phyloP scores from a whole-genome alignment of 2,113 vertebrate species.

The Toxostoma redivivum region DNA sequence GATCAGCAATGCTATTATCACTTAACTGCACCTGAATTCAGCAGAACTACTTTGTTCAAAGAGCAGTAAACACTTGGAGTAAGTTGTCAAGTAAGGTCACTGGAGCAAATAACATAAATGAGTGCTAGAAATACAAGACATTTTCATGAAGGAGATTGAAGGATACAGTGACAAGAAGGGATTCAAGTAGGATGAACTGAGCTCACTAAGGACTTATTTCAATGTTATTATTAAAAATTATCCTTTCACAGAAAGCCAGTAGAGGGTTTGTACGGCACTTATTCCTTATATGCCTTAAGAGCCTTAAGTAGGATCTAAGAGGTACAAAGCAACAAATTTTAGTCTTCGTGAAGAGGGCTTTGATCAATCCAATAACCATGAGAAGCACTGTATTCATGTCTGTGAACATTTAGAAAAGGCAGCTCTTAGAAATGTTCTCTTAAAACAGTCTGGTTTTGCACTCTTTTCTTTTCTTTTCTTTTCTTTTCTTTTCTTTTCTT shows the following conservation, averaged over 20 bases:
- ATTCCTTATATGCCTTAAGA: neutral
- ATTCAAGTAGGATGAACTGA: neutral
- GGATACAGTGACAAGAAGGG: slow-evolving; percentile 2
- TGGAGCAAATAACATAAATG: slow-evolving; percentile 51
- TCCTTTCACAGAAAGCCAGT: neutral
- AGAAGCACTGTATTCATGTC: neutral
- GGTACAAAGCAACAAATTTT: neutral
- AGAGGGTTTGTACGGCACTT: neutral
- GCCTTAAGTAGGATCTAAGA: neutral
- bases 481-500: no score
- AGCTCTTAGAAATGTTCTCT: neutral
- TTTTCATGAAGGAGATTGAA: slow-evolving; percentile 47
- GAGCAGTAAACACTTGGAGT: slow-evolving; percentile 63
- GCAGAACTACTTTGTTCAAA: slow-evolving; percentile 63
- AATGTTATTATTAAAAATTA: neutral
- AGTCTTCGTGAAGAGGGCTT: neutral
- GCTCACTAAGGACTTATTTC: neutral
- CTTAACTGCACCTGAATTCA: slow-evolving; percentile 69
- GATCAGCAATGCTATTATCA: slow-evolving; percentile 55
- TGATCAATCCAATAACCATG: neutral
- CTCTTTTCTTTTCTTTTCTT: neutral
- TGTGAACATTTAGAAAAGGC: neutral
- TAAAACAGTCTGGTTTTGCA: fast-evolving
- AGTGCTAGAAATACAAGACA: neutral
- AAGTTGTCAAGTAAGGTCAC: slow-evolving; percentile 61